Conservation (phyloP, 2,113 vertebrate species). For the Petrocephalus zakoni region DNA sequence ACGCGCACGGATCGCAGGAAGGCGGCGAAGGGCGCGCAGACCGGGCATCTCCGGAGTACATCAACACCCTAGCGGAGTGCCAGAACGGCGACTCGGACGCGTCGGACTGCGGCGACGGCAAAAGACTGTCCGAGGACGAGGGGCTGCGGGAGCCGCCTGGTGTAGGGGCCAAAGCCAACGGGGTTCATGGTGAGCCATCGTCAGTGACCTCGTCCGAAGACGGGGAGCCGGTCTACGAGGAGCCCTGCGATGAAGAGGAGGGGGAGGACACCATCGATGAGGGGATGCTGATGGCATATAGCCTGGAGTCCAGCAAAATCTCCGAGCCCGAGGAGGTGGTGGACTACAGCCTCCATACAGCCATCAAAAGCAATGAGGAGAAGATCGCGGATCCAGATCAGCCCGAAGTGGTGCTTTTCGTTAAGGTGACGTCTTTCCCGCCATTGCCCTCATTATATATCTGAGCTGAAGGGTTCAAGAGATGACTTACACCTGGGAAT, state of each 20-base stretch:
- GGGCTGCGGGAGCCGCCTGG: neutral
- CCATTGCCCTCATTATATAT: neutral
- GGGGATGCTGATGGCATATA: neutral
- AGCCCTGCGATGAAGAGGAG: neutral
- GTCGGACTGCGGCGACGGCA: constrained; percentile 14
- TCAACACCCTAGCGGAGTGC: constrained; percentile 28
- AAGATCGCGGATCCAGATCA: constrained; percentile 5
- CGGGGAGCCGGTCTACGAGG: constrained; percentile 17
- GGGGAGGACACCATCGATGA: constrained; percentile 3
- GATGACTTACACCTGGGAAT: neutral
- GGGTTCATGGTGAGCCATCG: neutral
- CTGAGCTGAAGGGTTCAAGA: neutral
- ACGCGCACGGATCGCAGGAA: neutral
- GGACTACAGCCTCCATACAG: constrained; percentile 15
- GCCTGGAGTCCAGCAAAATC: neutral
- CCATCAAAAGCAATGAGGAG: constrained; percentile 23
- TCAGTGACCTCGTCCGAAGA: constrained; percentile 27
- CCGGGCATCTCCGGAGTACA: constrained; percentile 22
- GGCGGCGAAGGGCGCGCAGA: constrained; percentile 10
- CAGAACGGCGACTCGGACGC: constrained; percentile 36
- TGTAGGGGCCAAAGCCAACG: neutral
- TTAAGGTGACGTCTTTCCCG: constrained; percentile 58
- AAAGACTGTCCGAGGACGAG: neutral
- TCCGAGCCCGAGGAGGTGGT: neutral
- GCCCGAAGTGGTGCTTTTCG: constrained; percentile 48